Percentiles rank a stretch among this genome's conserved stretches.
phyloP scores from a whole-genome alignment of 2,797 vertebrate species.

The Picus viridis region DNA sequence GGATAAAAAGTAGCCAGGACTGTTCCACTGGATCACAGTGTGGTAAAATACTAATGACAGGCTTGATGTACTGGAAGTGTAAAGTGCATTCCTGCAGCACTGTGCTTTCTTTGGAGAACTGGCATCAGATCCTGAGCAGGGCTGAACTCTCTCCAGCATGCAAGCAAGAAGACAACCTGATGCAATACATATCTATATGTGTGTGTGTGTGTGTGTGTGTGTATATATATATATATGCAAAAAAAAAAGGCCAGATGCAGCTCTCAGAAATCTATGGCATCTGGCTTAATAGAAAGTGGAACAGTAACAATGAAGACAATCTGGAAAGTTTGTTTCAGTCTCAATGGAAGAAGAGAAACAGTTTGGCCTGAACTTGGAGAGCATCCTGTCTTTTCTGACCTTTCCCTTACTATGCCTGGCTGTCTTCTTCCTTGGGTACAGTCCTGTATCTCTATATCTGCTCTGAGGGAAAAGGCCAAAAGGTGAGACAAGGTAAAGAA shows the following conservation, averaged over 20 bases:
- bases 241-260: not conserved
- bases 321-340: not conserved
- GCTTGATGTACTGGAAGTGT: not conserved
- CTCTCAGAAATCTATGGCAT: not conserved
- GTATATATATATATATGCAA: too few relatives aligned
- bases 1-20: not conserved
- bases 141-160: not conserved
- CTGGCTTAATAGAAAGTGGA: not conserved
- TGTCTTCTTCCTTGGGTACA: not conserved
- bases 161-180: not conserved
- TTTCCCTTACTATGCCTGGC: rapidly evolving
- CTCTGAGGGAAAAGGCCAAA: not conserved
- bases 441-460: not conserved
- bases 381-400: not conserved
- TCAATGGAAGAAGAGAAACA: not conserved
- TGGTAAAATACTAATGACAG: not conserved
- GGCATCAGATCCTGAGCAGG: not conserved
- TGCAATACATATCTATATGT: not conserved
- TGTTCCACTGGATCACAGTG: not conserved
- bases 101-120: not conserved
- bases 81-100: not conserved
- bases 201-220: too few relatives aligned
- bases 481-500: not conserved
- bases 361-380: not conserved
- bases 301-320: not conserved